A percentile compares a stretch with the other conserved stretches of the same genome.
Conservation (phyloP, 2,113 vertebrate species). For the Indicator indicator region DNA sequence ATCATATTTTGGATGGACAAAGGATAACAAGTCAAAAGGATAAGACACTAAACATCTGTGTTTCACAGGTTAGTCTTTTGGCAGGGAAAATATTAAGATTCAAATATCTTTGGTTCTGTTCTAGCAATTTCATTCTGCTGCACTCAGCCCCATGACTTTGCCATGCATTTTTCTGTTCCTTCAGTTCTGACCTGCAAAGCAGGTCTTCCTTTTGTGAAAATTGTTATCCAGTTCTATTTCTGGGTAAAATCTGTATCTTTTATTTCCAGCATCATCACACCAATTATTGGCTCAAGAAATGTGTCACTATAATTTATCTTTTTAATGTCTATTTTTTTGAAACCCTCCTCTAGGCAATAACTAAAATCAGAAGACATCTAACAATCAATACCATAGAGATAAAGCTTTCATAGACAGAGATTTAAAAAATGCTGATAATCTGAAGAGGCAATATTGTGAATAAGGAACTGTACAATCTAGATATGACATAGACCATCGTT, state of each 20-base stretch:
- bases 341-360: too few species aligned
- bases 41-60: not conserved
- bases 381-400: not conserved
- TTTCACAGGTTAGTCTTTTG: not conserved
- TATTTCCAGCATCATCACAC: not conserved
- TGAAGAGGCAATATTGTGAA: not conserved
- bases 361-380: not conserved
- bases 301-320: not conserved
- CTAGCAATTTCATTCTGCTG: not conserved
- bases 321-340: not conserved
- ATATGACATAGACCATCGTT: not conserved
- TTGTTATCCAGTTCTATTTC: not conserved
- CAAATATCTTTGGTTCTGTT: not conserved
- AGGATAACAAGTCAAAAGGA: not conserved
- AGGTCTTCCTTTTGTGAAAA: not conserved
- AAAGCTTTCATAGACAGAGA: not conserved
- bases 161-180: not conserved
- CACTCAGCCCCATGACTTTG: not conserved
- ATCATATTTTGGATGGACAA: not conserved
- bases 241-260: not conserved
- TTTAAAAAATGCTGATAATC: not conserved
- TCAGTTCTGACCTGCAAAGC: not conserved
- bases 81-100: not conserved
- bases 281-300: not conserved
- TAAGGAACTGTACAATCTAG: not conserved